These are phyloP conservation scores for Zapornia atra DNA, from an alignment of 2,113 vertebrate species.

Conservation along the genomic window DNA sequence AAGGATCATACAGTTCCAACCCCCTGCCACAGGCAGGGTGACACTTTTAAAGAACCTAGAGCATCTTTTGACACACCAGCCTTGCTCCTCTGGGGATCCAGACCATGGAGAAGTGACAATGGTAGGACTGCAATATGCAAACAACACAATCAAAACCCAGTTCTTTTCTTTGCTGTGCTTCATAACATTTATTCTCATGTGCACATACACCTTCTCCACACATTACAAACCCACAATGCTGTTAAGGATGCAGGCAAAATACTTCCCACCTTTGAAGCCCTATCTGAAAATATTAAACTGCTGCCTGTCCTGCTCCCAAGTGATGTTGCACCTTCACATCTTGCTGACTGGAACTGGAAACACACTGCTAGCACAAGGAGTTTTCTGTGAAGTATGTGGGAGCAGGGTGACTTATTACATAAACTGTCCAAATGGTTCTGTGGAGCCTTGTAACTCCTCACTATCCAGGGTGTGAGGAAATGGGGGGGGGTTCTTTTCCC, in stretches of 20 bases:
- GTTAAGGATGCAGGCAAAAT: background rate
- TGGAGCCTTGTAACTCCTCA: background rate
- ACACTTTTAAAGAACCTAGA: background rate
- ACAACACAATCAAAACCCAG: background rate
- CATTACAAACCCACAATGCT: background rate
- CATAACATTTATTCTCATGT: background rate
- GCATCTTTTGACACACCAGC: background rate
- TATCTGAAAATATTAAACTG: background rate
- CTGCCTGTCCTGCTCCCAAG: background rate
- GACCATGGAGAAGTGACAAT: background rate
- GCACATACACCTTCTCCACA: background rate
- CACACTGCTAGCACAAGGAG: background rate
- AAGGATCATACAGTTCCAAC: no score
- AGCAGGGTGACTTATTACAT: background rate
- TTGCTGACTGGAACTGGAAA: background rate
- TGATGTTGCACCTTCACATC: background rate
- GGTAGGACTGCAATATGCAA: background rate
- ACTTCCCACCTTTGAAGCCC: background rate
- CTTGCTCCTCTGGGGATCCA: background rate
- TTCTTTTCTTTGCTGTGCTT: background rate
- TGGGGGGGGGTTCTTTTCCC: background rate
- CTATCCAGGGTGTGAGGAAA: background rate
- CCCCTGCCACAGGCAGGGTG: no score
- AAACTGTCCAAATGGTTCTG: background rate
- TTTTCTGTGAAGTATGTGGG: background rate